phyloP scores from a whole-genome alignment of 2,113 vertebrate species.

The Caracal caracal region DNA sequence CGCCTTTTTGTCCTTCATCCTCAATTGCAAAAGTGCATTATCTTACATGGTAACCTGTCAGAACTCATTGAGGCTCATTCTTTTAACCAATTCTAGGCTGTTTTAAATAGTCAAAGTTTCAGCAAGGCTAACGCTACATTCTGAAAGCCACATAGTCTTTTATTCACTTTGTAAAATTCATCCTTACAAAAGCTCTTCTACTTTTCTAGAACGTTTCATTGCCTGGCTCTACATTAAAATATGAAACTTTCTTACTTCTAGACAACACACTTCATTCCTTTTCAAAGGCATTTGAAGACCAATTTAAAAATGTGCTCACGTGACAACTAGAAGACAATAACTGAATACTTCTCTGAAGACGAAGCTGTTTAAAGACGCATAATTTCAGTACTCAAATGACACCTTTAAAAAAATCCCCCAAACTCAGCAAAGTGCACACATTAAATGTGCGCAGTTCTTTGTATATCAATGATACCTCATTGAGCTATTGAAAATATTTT shows the following conservation, averaged over 20 bases:
- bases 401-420: not conserved
- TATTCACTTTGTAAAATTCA: not conserved
- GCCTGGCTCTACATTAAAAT: constrained; percentile 7
- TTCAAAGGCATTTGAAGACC: not conserved
- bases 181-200: not conserved
- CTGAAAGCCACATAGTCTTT: not conserved
- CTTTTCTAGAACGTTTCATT: not conserved
- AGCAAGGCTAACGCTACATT: not conserved
- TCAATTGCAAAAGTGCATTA: not conserved
- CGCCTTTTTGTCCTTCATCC: not conserved
- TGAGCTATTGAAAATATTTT: not conserved
- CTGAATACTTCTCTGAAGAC: constrained; percentile 16
- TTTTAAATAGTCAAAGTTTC: constrained; percentile 30
- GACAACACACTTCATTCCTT: not conserved
- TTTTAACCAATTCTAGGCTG: not conserved
- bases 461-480: not conserved
- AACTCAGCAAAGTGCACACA: not conserved
- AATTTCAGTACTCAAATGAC: not conserved
- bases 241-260: constrained; percentile 1
- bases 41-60: not conserved
- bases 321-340: not conserved
- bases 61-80: not conserved
- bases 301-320: not conserved
- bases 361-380: not conserved
- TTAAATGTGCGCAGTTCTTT: not conserved